Evolutionary conservation across 2,888 invertebrate species (phyloP).

Genomic region (Trichacis sp.): DNA sequence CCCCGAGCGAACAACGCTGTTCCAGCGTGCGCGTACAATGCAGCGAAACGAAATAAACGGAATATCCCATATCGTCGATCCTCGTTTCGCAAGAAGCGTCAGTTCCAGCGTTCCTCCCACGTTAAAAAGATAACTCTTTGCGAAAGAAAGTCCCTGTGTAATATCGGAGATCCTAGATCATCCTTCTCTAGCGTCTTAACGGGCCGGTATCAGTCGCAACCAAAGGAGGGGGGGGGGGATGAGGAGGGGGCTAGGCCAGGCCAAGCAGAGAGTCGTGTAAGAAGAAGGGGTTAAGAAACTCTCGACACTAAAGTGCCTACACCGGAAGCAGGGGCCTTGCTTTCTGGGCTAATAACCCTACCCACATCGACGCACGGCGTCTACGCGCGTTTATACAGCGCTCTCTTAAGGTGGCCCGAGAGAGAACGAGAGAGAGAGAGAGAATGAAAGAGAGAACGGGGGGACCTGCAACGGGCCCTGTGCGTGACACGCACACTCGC

Average conservation of each 20-base stretch:
- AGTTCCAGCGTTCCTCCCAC: slow-evolving; percentile 42
- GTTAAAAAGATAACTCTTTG: slow-evolving; percentile 37
- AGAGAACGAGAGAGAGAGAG: neutral
- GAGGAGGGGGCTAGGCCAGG: slow-evolving; percentile 26
- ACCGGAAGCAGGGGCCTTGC: slow-evolving; percentile 69
- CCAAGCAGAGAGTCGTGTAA: slow-evolving; percentile 33
- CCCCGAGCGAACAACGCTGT: too few species aligned
- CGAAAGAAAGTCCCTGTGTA: slow-evolving; percentile 19
- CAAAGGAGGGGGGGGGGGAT: neutral
- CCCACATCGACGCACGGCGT: slow-evolving; percentile 62
- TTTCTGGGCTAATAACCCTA: slow-evolving; percentile 70
- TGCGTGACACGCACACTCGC: slow-evolving; percentile 25
- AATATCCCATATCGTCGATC: slow-evolving; percentile 29
- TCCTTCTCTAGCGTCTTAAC: neutral
- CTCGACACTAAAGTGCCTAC: slow-evolving; percentile 64
- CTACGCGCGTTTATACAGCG: slow-evolving; percentile 50
- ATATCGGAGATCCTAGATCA: slow-evolving; percentile 5
- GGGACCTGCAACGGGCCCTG: slow-evolving; percentile 9
- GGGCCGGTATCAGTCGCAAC: neutral
- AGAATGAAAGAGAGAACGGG: neutral
- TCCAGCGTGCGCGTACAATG: too few species aligned
- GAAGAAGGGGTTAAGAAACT: slow-evolving; percentile 68
- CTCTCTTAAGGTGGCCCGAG: slow-evolving; percentile 14
- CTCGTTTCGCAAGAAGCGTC: slow-evolving; percentile 42
- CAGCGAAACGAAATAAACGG: neutral